phyloP scores from a whole-genome alignment of 2,797 vertebrate species.

The Ptychobarbus kaznakovi region DNA sequence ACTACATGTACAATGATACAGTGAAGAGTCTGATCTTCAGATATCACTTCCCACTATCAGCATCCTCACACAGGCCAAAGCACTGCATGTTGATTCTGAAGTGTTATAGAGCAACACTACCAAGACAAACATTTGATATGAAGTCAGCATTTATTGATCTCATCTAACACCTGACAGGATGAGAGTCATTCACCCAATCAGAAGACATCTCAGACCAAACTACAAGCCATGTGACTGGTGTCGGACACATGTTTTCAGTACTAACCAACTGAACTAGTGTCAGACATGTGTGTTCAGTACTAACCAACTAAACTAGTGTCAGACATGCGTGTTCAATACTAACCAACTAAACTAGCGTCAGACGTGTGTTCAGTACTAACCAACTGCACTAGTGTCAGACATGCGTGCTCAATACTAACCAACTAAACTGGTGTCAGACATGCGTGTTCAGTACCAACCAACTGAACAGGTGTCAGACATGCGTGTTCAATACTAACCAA shows the following conservation, averaged over 20 bases:
- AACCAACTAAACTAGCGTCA: too few species aligned
- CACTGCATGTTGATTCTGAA: not conserved
- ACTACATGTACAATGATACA: conserved; percentile 11
- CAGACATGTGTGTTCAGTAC: not conserved
- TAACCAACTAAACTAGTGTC: not conserved
- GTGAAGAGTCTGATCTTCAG: conserved; percentile 7
- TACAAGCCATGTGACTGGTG: too few species aligned
- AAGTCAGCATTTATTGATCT: not conserved
- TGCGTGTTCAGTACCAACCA: not conserved
- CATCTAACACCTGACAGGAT: not conserved
- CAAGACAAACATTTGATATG: not conserved
- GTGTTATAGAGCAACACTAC: not conserved
- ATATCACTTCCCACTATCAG: not conserved
- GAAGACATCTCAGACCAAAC: not conserved
- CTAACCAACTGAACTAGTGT: not conserved
- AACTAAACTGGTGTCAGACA: not conserved
- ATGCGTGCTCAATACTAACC: not conserved
- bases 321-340: too few species aligned
- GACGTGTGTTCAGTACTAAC: too few species aligned
- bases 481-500: not conserved
- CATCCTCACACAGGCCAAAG: not conserved
- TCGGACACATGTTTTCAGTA: not conserved
- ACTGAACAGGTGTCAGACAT: too few species aligned
- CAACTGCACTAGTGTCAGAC: too few species aligned
- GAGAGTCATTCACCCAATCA: not conserved